phyloP scores from a whole-genome alignment of 2,888 invertebrate species.

The Leptopilina myrica region DNA sequence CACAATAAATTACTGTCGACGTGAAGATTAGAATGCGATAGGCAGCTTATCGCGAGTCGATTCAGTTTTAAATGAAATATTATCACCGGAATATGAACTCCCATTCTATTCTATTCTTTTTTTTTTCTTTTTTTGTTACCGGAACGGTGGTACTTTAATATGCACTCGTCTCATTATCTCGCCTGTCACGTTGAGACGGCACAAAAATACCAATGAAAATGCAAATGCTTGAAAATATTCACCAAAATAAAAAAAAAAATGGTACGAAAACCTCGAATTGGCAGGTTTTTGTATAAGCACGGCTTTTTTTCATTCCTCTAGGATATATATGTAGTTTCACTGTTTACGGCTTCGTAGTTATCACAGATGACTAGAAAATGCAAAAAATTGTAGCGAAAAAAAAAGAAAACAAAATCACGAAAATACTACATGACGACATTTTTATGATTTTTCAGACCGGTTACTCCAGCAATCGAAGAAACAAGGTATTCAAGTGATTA shows the following conservation, averaged over 20 bases:
- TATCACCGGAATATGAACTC: constrained; percentile 30
- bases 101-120: constrained; percentile 6
- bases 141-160: constrained; percentile 13
- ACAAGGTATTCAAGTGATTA: constrained; percentile 58
- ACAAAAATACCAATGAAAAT: constrained; percentile 32
- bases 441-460: constrained; percentile 65
- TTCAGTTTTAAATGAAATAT: constrained; percentile 38
- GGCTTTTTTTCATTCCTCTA: constrained; percentile 30
- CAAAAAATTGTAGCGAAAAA: constrained; percentile 28
- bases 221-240: constrained; percentile 37
- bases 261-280: background rate
- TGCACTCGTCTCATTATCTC: constrained; percentile 40
- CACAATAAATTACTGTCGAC: constrained; percentile 33
- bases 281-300: constrained; percentile 20
- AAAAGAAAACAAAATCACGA: constrained; percentile 26
- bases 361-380: constrained; percentile 36
- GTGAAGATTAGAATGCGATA: constrained; percentile 21
- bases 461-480: constrained; percentile 66
- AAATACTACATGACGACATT: constrained; percentile 52
- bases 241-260: background rate
- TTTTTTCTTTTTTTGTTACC: background rate
- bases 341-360: constrained; percentile 33
- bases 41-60: constrained; percentile 31
- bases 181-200: constrained; percentile 33
- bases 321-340: constrained; percentile 23